These are phyloP conservation scores for Chaitophorus viminalis DNA, from an alignment of 2,888 invertebrate genomes.

Conservation along the genomic window DNA sequence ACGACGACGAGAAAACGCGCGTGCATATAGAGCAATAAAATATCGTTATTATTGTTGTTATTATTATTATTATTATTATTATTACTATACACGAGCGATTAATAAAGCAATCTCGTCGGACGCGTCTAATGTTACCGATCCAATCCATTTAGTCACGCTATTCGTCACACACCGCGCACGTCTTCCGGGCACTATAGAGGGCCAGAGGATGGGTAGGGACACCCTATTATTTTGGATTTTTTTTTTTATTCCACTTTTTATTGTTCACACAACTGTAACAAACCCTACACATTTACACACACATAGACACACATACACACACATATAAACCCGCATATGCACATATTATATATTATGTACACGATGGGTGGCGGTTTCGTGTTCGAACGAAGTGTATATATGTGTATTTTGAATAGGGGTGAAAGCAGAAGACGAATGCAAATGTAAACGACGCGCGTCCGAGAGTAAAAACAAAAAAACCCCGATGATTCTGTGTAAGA, in stretches of 20 bases:
- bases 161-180: constrained; percentile 51
- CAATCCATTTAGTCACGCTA: constrained; percentile 58
- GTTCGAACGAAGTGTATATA: background rate
- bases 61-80: background rate
- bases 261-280: constrained; percentile 56
- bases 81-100: constrained; percentile 50
- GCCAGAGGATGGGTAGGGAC: background rate
- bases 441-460: constrained; percentile 9
- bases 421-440: constrained; percentile 23
- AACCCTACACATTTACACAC: background rate
- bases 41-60: too few relatives aligned
- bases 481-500: constrained; percentile 20
- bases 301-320: too few relatives aligned
- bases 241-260: constrained; percentile 9
- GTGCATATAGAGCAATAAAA: constrained; percentile 34
- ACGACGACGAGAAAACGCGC: background rate
- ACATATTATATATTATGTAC: background rate
- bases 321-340: background rate
- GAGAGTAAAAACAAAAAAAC: background rate
- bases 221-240: background rate
- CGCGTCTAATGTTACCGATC: constrained; percentile 21
- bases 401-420: background rate
- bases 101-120: constrained; percentile 59
- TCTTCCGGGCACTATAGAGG: constrained; percentile 2
- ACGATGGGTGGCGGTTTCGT: background rate